Conservation (phyloP, 2,888 invertebrate species). For the Dastarcus helophoroides region DNA sequence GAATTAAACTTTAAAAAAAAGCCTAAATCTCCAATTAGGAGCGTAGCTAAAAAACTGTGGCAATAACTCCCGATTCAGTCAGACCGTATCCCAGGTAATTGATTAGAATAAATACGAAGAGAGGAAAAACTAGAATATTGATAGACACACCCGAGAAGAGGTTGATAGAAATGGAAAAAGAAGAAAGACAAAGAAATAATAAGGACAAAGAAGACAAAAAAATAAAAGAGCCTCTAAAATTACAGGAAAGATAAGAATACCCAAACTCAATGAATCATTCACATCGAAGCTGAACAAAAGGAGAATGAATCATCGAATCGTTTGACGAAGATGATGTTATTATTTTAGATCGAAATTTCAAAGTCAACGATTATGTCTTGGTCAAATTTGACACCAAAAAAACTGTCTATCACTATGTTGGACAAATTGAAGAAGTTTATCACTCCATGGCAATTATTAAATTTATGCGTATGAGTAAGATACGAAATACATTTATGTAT, state of each 20-base stretch:
- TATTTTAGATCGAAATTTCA: slow-evolving; percentile 2
- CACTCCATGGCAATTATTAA: too few relatives aligned
- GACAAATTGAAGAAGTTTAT: too few relatives aligned
- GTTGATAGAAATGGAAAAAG: slow-evolving; percentile 8
- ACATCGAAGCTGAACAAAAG: not conserved
- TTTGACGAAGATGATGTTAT: slow-evolving; percentile 2
- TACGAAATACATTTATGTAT: too few relatives aligned
- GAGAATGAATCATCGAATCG: not conserved
- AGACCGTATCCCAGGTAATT: slow-evolving; percentile 16
- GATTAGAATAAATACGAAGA: slow-evolving; percentile 14
- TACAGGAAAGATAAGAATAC: slow-evolving; percentile 2
- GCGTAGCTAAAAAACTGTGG: not conserved
- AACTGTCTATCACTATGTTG: too few relatives aligned
- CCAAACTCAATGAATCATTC: not conserved
- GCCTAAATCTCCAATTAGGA: slow-evolving; percentile 1
- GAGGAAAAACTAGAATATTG: slow-evolving; percentile 11
- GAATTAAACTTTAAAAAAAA: too few relatives aligned
- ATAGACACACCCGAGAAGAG: slow-evolving; percentile 18
- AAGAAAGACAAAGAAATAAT: slow-evolving; percentile 4
- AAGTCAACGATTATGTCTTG: slow-evolving; percentile 1
- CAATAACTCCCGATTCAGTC: slow-evolving; percentile 14
- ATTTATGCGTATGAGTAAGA: too few relatives aligned
- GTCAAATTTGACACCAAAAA: too few relatives aligned
- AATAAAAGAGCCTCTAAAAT: not conserved
- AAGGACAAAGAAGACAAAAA: not conserved